phyloP scores from a whole-genome alignment of 2,113 vertebrate genomes.

The Pollachius pollachius region DNA sequence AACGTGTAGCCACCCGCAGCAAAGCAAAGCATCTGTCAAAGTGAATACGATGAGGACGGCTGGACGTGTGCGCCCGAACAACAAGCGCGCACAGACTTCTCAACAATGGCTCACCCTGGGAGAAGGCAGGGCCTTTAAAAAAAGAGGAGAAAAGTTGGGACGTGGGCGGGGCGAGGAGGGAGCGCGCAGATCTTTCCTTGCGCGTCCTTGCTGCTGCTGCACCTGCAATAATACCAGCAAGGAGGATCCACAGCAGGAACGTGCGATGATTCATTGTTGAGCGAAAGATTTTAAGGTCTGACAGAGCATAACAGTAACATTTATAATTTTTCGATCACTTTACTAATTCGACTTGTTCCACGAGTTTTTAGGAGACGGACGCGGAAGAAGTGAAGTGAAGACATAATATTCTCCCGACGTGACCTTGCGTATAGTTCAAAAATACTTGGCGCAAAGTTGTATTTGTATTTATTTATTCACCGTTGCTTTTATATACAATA shows the following conservation, averaged over 20 bases:
- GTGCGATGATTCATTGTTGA: background rate
- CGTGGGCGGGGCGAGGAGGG: conserved; percentile 45
- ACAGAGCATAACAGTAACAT: no score
- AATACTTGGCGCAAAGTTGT: no score
- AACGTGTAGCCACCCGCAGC: no score
- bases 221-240: conserved; percentile 36
- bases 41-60: conserved; percentile 1
- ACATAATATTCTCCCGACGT: no score
- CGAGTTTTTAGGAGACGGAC: no score
- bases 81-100: conserved; percentile 18
- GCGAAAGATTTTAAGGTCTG: background rate
- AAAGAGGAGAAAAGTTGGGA: background rate
- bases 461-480: no score
- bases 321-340: no score
- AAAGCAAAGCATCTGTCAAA: conserved; percentile 12
- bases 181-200: conserved; percentile 19
- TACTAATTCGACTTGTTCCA: no score
- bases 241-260: background rate
- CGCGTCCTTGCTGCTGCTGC: conserved; percentile 33
- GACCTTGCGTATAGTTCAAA: no score
- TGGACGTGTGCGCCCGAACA: background rate
- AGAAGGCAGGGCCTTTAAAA: conserved; percentile 26
- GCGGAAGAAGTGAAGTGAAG: no score
- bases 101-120: conserved; percentile 35
- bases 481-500: no score